Evolutionary conservation across 2,797 vertebrate genomes (phyloP), one percentile per base, ranked within the genome.

Genomic region (Hippopotamyrus pictus): DNA sequence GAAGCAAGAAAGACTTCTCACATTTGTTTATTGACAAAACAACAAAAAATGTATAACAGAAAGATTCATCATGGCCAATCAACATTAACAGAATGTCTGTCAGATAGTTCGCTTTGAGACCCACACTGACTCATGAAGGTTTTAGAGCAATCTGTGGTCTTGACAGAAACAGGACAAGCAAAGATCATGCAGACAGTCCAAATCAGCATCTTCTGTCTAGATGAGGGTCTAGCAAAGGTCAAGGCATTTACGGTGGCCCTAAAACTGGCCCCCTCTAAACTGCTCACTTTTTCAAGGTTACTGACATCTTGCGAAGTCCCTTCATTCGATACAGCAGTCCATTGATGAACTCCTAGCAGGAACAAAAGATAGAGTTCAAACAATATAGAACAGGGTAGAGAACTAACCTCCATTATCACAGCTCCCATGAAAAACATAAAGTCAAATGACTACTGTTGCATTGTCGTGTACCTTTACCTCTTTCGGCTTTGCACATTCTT

Each of bases 271-370:
- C 5, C 87, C 41, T 62, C 69, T n/a, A 29, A 76, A 44, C 14
- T 1, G 6, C 73, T 79, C 79, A 97, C 94, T 98, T 98, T 95
- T 97, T 99, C 93, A 97, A 95, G 90, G 97, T 95, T 87, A 94
- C 96, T 76, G 97, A 97, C 96, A 99, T 97, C 96, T 96, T 99
- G 90, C 96, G 96, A 93, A 99, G 95, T 90, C 97, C 97, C 94
- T 97, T 98, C 94, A 99, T 97, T 94, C 97, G 96, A 95, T 97
- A 97, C 69, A 99, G 96, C 90, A 99, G 94, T 92, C 97, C 97
- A 0, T 97, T 97, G 93, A 98, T 97, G 93, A 99, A 99, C 90
- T 97, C 96, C 98, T 99, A 85, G 2, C 12, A 88, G 88, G 37
- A 79, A 79, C 33, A 79, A 79, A 44, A 79, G 14, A 79, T 3